Evolutionary conservation across 2,888 invertebrate genomes (phyloP), one percentile per base, ranked within the genome.

Genomic region (Ptycholaimellus sp.): DNA sequence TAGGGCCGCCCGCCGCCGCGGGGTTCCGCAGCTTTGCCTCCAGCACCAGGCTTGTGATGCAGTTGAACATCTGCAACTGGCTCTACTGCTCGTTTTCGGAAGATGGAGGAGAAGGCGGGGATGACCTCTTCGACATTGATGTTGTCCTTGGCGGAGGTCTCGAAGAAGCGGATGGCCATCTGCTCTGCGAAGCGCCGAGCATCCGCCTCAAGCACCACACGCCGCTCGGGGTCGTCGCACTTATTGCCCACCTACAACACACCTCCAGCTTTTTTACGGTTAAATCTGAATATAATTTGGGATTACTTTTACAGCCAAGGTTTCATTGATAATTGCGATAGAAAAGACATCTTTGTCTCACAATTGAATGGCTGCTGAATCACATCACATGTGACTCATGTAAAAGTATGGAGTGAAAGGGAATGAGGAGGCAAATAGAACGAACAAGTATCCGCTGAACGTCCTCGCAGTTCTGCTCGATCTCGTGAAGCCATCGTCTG

Each of bases 171-270:
- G 59, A 96, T 90, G 52, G 77, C 76, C 83, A 93, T 90, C 65
- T 90, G 83, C 34, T 76, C 77, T 41, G 96, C 90, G 65, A 90
- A 93, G 55, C 81, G 72, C 65, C 81, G 77, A 42, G 93, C 93
- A 66, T 96, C 96, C 61, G 82, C 80, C 31, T 85, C 85, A 42
- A 87, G 69, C 20, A 99, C 93, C 41, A 93, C 87, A 66, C 93
- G 87, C 49, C 79, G 69, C 52, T 80, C 78, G 13, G 82, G 81
- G 58, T 78, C 77, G 64, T 87, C 87, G 63, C 82, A 81, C 65
- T 90, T 90, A 67, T 90, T 90, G 46, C 87, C 87, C 60, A 90
- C 87, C n/a, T n/a, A n/a, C n/a, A n/a, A n/a, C n/a, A n/a, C n/a
- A n/a, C n/a, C n/a, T n/a, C n/a, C n/a, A n/a, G n/a, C n/a, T n/a